Percentiles rank a stretch among this genome's conserved stretches.
Conservation (phyloP, 2,113 vertebrate genomes). For the Platycercus adscitus region DNA sequence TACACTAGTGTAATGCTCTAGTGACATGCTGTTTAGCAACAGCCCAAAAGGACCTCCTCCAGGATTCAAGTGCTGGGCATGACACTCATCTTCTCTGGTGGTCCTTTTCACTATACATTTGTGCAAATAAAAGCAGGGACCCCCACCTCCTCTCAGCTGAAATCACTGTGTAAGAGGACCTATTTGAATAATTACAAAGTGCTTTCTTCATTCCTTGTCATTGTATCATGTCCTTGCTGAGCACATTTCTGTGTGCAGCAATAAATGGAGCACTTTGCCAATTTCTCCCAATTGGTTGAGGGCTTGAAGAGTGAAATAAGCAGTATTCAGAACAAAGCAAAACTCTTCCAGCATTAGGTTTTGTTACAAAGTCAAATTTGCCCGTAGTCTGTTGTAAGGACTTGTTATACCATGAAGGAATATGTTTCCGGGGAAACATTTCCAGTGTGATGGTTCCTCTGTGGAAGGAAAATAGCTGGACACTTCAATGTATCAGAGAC, state of each 20-base stretch:
- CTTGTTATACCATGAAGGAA: not conserved
- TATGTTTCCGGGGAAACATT: not conserved
- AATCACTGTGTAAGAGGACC: not conserved
- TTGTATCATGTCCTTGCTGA: accelerated
- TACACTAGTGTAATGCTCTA: not conserved
- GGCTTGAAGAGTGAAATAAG: not conserved
- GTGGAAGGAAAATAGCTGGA: not conserved
- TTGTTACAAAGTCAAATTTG: slow-evolving; percentile 3
- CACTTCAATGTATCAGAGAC: not conserved
- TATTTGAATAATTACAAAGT: not conserved
- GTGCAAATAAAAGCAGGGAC: not conserved
- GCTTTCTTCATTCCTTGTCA: accelerated
- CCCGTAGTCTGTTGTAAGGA: not conserved
- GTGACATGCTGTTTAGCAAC: accelerated
- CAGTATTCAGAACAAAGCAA: not conserved
- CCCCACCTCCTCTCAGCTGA: not conserved
- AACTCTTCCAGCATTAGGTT: not conserved
- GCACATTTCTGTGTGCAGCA: not conserved
- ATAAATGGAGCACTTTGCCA: not conserved
- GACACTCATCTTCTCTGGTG: not conserved
- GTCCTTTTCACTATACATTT: not conserved
- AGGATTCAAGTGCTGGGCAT: not conserved
- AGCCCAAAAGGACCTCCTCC: not conserved
- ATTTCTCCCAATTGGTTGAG: slow-evolving; percentile 1
- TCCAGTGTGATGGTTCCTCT: not conserved